Base-by-base conservation (phyloP, 2,888 invertebrate genomes). In the Erynnis tages region DNA sequence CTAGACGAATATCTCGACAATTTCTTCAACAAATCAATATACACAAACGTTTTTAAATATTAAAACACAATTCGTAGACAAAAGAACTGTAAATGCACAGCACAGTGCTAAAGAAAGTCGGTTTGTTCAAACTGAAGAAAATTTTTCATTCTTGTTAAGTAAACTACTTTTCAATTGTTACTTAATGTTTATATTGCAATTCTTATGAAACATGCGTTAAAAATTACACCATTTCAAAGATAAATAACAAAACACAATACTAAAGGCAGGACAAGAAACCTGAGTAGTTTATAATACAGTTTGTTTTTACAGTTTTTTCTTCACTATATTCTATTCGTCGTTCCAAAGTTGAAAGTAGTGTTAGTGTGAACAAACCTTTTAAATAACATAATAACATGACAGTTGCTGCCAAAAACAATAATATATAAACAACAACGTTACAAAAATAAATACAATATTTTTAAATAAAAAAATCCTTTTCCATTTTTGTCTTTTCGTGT, bases 381-480 rank as follows among this genome's bases (percentile, higher is more conserved):
- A 14, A 16, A 30, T 4, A 27, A 44, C 30, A 30, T 7, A 44
- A 30, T 30, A 43, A 10, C 13, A 13, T 8, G 30, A 11, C 43
- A 44, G 43, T 11, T 4, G 30, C 43, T 44, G 43, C 21, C 43
- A 21, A 7, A 44, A 44, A 32, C 13, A 32, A 13, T 13, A 44
- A 10, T 16, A 37, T n/a, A n/a, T n/a, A n/a, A n/a, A n/a, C n/a
- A n/a, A n/a, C n/a, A 37, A 23, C 7, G 7, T 4, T 38, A 47
- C 37, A 29, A 47, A 47, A 47, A 47, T 29, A 37, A 47, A 47
- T 37, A 37, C 25, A 46, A 19, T 8, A 29, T n/a, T 8, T 37
- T 37, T 21, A 37, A 37, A 25, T 17, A 37, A 17, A 29, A 21
- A 17, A 29, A 21, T 29, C 2, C 10, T n/a, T 19, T 7, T 10